Conservation (phyloP, 1,140 invertebrate genomes). For the Drosophila lini region DNA sequence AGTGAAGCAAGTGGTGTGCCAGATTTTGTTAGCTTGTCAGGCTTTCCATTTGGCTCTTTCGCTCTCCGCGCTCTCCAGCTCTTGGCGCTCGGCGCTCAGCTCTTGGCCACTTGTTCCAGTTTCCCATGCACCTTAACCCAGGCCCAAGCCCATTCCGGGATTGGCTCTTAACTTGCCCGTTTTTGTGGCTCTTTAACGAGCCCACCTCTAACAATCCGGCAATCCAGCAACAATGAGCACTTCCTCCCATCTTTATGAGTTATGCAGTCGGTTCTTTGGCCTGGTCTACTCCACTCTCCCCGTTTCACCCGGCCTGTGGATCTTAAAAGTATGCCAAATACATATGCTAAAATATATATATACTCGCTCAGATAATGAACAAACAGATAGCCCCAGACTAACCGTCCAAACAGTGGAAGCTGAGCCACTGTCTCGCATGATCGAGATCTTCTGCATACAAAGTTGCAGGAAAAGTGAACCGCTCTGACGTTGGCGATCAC, state of each 20-base stretch:
- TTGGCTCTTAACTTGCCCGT: slow-evolving; percentile 35
- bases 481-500: slow-evolving; percentile 37
- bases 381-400: slow-evolving; percentile 63
- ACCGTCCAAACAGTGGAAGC: slow-evolving; percentile 24
- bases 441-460: slow-evolving; percentile 73
- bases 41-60: slow-evolving; percentile 65
- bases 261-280: slow-evolving; percentile 46
- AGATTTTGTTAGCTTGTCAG: slow-evolving; percentile 72
- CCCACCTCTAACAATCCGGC: slow-evolving; percentile 16
- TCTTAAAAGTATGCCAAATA: slow-evolving; percentile 69
- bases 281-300: slow-evolving; percentile 21
- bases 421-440: slow-evolving; percentile 43
- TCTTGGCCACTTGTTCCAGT: slow-evolving; percentile 76
- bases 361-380: slow-evolving; percentile 64
- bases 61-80: slow-evolving; percentile 7
- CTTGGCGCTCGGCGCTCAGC: slow-evolving; percentile 3
- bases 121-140: slow-evolving; percentile 82
- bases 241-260: slow-evolving; percentile 63
- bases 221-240: slow-evolving; percentile 34
- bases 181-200: slow-evolving; percentile 45
- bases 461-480: slow-evolving; percentile 60
- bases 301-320: slow-evolving; percentile 23
- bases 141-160: slow-evolving; percentile 72
- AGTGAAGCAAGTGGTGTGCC: slow-evolving; percentile 80
- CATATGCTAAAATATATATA: slow-evolving; percentile 15